These are phyloP conservation scores for Pelecanus crispus DNA, from an alignment of 2,113 vertebrate species.

Conservation along the genomic window DNA sequence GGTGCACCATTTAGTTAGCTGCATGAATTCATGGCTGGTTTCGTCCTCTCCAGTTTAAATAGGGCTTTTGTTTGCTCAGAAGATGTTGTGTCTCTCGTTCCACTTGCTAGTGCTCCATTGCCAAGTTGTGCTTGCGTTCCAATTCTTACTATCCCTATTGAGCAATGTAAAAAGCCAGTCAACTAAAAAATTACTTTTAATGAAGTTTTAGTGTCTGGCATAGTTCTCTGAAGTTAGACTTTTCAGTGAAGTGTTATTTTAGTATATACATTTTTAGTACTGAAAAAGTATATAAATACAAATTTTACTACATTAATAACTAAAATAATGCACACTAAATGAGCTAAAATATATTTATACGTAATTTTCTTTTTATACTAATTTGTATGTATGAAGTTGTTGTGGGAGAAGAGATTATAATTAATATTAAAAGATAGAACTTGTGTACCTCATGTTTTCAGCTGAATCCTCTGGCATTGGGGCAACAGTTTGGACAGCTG, in stretches of 20 bases:
- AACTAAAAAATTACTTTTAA: background rate
- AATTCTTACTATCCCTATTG: background rate
- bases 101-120: background rate
- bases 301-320: background rate
- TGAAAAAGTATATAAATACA: background rate
- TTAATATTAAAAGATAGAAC: background rate
- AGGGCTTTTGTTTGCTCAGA: background rate
- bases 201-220: background rate
- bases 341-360: background rate
- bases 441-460: conserved; percentile 90
- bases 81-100: background rate
- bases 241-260: background rate
- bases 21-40: background rate
- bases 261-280: background rate
- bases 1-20: background rate
- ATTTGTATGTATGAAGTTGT: background rate
- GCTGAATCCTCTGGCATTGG: conserved; percentile 97
- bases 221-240: background rate
- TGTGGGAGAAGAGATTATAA: background rate
- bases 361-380: background rate
- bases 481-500: conserved; percentile 94
- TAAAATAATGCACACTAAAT: background rate
- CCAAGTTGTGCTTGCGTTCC: background rate
- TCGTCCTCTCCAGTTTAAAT: background rate
- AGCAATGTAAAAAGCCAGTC: background rate